Base-by-base conservation (phyloP, 2,888 invertebrate species). In the Amphimallon solstitiale region DNA sequence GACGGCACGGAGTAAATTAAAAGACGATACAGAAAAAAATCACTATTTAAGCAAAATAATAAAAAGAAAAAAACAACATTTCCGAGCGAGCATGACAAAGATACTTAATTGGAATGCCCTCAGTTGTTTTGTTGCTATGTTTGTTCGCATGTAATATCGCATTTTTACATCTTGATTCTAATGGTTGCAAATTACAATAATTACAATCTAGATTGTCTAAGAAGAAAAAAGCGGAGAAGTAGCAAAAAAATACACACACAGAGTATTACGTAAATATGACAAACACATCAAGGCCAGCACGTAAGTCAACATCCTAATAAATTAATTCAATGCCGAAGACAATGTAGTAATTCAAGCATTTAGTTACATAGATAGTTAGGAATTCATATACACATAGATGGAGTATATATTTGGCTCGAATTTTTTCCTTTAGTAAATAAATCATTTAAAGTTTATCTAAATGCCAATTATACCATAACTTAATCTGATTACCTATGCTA, bases 261-360 rank as follows among this genome's bases (percentile, higher is more conserved):
- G 19, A 4, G 21, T 14, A 40, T 59, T 43, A 43, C 56, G 43
- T 59, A 59, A 43, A 45, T 51, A 51, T 34, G 45, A 45, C 10
- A 60, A 43, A 45, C 34, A 19, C 51, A 17, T 19, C 62, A 62
- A 62, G 62, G 62, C 35, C 51, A 49, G 37, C 38, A 21, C 29
- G 23, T 35, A 51, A 62, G 62, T 48, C 62, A 62, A 62, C 51
- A 62, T 62, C 37, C 62, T 43, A 49, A 49, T 62, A 62, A 62
- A 62, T 62, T 51, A 62, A 62, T 51, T 62, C 62, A 62, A 62
- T 51, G 51, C 46, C 62, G 51, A 49, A 62, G 49, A 59, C 51
- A 51, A 51, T 51, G 51, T 23, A 15, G 51, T 35, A 51, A 51
- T 19, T 51, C 35, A 51, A 2, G 35, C 35, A 35, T 35, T 51